Evolutionary conservation across 2,888 invertebrate species (phyloP), one percentile per base, ranked within the genome.

Genomic region (Diarsia rubi): DNA sequence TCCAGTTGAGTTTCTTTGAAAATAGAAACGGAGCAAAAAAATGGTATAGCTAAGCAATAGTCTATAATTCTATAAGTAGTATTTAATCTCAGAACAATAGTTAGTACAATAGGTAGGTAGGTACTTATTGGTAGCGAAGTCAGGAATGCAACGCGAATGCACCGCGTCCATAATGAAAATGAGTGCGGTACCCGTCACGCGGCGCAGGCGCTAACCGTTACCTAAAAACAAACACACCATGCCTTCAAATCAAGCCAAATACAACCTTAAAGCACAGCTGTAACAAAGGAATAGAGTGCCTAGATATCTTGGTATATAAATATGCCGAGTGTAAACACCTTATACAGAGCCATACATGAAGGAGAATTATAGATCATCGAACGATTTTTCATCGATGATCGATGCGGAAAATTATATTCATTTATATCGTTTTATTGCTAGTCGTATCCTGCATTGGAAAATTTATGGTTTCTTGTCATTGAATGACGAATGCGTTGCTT

Each of bases 91-190:
- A 71, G 73, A 75, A 86, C 86, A 88, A 83, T 88, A 79, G 75
- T 68, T n/a, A n/a, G n/a, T n/a, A n/a, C n/a, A n/a, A n/a, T n/a
- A 24, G 52, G 24, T 68, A 70, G 42, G 52, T 73, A 57, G 45
- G 31, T 49, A 24, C 44, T 68, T 74, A 83, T 82, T 84, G 79
- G 82, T 83, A 88, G 83, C 87, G 78, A 76, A 80, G 80, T 84
- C 88, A 91, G 91, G 93, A 94, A 95, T 95, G 94, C 93, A 92
- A 87, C 79, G 90, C 89, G 91, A 93, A 93, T 92, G 92, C 91
- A 88, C 89, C 79, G 89, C 82, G 86, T 89, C 83, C 90, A 88
- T 92, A 91, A 92, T 92, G 92, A 93, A 93, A 93, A 93, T 92
- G 85, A 91, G 90, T 91, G 89, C 90, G 84, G 88, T 90, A 90